A percentile compares a stretch with the other conserved stretches of the same genome.
Conservation (phyloP, 2,797 vertebrate genomes). For the Aselliscus stoliczkanus region DNA sequence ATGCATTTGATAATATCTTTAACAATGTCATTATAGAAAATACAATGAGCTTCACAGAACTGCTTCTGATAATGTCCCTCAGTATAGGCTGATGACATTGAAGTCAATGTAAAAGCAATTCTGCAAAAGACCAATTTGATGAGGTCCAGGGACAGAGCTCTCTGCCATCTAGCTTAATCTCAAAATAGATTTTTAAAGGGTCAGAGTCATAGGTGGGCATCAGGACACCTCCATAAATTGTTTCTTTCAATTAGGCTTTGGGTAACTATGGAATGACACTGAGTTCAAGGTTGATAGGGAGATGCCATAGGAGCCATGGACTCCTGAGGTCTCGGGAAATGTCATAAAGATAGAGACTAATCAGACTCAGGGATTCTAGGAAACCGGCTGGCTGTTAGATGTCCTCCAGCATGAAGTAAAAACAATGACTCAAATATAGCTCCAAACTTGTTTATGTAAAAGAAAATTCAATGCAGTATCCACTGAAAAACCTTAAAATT, state of each 20-base stretch:
- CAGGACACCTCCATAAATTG: constrained; percentile 8
- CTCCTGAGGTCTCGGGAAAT: not conserved
- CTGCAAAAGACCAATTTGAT: constrained; percentile 4
- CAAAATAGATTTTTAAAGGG: constrained; percentile 28
- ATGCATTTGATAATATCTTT: not conserved
- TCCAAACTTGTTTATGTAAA: not conserved
- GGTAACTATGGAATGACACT: not conserved
- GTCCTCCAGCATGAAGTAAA: not conserved
- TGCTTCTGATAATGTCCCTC: not conserved
- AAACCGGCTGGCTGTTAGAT: not conserved
- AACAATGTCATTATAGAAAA: not conserved
- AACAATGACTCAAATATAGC: not conserved
- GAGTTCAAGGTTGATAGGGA: constrained; percentile 20
- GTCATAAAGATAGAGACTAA: not conserved
- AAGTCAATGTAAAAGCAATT: constrained; percentile 42
- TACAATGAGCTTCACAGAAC: not conserved
- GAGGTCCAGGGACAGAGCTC: not conserved
- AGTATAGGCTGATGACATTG: not conserved
- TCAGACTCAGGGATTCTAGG: constrained; percentile 1
- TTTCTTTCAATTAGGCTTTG: constrained; percentile 47
- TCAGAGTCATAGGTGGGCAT: not conserved
- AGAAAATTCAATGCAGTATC: not conserved
- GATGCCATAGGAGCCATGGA: not conserved
- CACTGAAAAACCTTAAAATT: not conserved
- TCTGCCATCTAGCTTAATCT: constrained; percentile 28